Conservation (phyloP, 2,113 vertebrate species). For the Mustelus asterias region DNA sequence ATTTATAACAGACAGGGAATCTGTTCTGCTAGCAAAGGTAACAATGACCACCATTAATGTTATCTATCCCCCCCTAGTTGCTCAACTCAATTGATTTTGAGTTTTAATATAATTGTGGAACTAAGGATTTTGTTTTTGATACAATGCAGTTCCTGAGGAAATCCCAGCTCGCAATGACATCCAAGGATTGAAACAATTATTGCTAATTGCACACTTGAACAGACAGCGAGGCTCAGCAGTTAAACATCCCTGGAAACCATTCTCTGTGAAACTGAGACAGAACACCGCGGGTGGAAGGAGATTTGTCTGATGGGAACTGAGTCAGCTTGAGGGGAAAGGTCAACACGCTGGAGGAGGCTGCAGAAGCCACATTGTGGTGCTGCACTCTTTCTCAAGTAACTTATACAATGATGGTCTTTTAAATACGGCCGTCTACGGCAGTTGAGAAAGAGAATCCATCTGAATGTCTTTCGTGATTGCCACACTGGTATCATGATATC, state of each 20-base stretch:
- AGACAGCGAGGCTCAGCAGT: not conserved
- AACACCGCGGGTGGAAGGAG: not conserved
- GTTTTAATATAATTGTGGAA: constrained; percentile 12
- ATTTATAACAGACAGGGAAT: not conserved
- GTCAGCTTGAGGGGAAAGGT: not conserved
- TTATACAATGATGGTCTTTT: not conserved
- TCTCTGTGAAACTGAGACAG: constrained; percentile 9
- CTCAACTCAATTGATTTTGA: not conserved
- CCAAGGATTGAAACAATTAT: constrained; percentile 31
- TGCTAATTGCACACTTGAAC: not conserved
- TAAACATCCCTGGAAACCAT: constrained; percentile 21
- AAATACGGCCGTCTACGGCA: not conserved
- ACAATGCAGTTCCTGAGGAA: not conserved
- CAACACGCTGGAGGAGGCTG: not conserved
- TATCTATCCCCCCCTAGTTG: not conserved
- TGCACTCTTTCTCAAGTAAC: not conserved
- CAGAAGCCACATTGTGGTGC: not conserved
- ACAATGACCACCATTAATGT: not conserved
- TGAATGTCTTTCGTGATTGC: not conserved
- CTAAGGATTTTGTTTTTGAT: not conserved
- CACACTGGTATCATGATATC: not conserved
- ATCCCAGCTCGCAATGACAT: constrained; percentile 2
- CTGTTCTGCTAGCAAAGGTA: not conserved
- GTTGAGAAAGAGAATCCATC: not conserved
- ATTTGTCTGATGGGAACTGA: constrained; percentile 14